Percentiles rank a stretch among this genome's conserved stretches.
Conservation (phyloP, 2,888 invertebrate species). For the Eupithecia vulgata region DNA sequence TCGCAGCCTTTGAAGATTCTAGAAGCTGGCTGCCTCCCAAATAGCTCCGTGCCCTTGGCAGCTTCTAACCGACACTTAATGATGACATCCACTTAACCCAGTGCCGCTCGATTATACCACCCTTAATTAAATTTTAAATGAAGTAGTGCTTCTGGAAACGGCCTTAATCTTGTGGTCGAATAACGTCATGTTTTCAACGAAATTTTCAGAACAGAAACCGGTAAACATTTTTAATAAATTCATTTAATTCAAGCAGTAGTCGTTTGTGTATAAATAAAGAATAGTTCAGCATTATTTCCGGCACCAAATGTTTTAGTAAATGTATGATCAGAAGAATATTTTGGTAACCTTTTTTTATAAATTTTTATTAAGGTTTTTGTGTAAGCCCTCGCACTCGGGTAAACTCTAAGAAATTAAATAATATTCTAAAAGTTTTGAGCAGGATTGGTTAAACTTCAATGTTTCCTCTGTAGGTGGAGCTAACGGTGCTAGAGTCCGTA, state of each 20-base stretch:
- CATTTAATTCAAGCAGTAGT: neutral
- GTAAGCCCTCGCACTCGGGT: no score
- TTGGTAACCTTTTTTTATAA: no score
- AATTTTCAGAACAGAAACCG: neutral
- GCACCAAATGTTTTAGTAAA: no score
- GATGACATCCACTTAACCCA: conserved; percentile 56
- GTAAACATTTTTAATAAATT: neutral
- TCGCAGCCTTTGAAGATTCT: conserved; percentile 39
- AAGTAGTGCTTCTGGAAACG: conserved; percentile 19
- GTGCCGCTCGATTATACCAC: conserved; percentile 49
- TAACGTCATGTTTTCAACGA: conserved; percentile 2
- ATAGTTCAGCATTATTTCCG: no score
- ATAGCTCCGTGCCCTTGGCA: conserved; percentile 61
- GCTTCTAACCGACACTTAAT: conserved; percentile 53
- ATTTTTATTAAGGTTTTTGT: no score
- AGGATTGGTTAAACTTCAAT: no score
- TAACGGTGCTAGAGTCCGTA: no score
- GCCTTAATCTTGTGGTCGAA: conserved; percentile 13
- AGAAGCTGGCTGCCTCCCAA: conserved; percentile 62
- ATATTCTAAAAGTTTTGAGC: no score
- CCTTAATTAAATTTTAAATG: conserved; percentile 52
- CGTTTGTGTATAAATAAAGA: no score
- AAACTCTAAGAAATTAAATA: no score
- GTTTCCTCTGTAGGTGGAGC: no score
- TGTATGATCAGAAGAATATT: no score